Conservation (phyloP, 2,797 vertebrate genomes). For the Brachyalestes nurse region DNA sequence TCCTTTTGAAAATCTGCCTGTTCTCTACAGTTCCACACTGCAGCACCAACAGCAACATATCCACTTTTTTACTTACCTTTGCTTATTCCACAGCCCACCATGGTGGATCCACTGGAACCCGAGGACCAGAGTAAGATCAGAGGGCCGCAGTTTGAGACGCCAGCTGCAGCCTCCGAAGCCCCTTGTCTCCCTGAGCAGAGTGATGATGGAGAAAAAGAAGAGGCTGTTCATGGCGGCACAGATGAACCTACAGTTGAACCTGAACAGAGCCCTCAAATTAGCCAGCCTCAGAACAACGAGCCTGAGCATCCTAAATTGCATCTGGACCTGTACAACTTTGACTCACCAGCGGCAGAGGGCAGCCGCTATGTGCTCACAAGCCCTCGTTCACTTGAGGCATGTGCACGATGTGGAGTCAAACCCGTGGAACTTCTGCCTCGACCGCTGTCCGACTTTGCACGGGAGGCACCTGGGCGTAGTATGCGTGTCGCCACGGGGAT, state of each 20-base stretch:
- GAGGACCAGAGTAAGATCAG: conserved; percentile 78
- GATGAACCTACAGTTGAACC: conserved; percentile 62
- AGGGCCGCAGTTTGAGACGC: conserved; percentile 64
- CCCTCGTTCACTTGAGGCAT: conserved; percentile 94
- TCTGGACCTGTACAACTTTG: conserved; percentile 95
- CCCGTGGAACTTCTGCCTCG: conserved; percentile 92
- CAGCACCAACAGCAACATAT: conserved; percentile 17
- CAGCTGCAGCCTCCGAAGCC: conserved; percentile 67
- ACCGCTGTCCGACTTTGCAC: conserved; percentile 87
- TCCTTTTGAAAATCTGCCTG: conserved; percentile 60
- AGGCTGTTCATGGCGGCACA: conserved; percentile 65
- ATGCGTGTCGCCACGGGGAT: conserved; percentile 92
- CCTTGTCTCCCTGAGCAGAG: conserved; percentile 70
- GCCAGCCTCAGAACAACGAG: conserved; percentile 66
- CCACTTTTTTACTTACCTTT: not conserved
- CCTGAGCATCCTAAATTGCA: conserved; percentile 83
- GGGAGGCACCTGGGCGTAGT: conserved; percentile 90
- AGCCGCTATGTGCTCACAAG: conserved; percentile 97
- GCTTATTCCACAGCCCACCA: conserved; percentile 63
- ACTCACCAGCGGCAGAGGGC: conserved; percentile 89
- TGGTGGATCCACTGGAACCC: conserved; percentile 83
- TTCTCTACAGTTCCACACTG: conserved; percentile 47
- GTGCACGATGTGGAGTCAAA: conserved; percentile 92
- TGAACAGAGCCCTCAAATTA: conserved; percentile 42
- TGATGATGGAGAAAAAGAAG: conserved; percentile 67